phyloP scores from a whole-genome alignment of 2,113 vertebrate species.

The Aphyosemion australe region DNA sequence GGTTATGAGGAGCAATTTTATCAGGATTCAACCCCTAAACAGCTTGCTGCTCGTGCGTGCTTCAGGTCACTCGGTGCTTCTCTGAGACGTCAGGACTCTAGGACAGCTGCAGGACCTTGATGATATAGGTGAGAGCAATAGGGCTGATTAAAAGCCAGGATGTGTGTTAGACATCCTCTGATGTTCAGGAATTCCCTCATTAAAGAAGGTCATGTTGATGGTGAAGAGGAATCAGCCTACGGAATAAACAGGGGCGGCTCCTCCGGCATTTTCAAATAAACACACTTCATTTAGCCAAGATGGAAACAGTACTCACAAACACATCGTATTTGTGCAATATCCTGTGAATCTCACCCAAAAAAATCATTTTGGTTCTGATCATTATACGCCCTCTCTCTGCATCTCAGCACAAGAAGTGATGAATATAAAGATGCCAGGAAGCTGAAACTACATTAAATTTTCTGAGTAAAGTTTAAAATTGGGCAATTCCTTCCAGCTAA shows the following conservation, averaged over 20 bases:
- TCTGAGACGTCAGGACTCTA: slow-evolving; percentile 17
- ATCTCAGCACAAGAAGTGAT: slow-evolving; percentile 21
- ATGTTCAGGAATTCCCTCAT: slow-evolving; percentile 76
- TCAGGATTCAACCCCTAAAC: slow-evolving; percentile 4
- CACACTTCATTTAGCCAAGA: slow-evolving; percentile 59
- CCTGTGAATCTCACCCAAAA: slow-evolving; percentile 9
- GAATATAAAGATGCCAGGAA: slow-evolving; percentile 14
- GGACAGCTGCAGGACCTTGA: slow-evolving; percentile 32
- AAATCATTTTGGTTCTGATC: neutral
- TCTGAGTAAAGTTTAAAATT: slow-evolving; percentile 35
- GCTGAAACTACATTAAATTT: slow-evolving; percentile 19
- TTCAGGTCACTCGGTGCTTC: slow-evolving; percentile 6
- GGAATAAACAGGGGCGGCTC: slow-evolving; percentile 72
- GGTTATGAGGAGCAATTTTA: neutral
- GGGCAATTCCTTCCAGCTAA: slow-evolving; percentile 40
- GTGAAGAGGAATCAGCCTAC: slow-evolving; percentile 60
- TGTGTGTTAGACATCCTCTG: slow-evolving; percentile 75
- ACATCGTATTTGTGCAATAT: slow-evolving; percentile 35
- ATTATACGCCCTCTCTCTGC: neutral
- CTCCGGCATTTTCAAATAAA: slow-evolving; percentile 64
- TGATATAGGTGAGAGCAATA: slow-evolving; percentile 66
- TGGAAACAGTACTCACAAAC: slow-evolving; percentile 48
- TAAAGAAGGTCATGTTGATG: slow-evolving; percentile 69
- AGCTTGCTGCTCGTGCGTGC: slow-evolving; percentile 1
- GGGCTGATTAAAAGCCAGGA: slow-evolving; percentile 72